Percentiles rank a stretch among this genome's conserved stretches.
phyloP scores from a whole-genome alignment of 2,113 vertebrate species.

The Setophaga coronata region DNA sequence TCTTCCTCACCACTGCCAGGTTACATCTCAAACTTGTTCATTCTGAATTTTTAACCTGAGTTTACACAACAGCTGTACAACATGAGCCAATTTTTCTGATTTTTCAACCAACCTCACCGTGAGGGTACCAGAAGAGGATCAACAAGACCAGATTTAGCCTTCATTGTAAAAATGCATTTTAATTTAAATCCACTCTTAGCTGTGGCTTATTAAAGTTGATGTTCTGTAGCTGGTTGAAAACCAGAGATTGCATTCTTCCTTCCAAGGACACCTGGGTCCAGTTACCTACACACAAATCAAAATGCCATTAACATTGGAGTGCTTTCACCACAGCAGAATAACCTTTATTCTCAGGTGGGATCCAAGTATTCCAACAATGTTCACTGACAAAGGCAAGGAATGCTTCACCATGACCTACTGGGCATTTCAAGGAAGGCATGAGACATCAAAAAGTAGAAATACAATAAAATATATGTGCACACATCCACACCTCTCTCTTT shows the following conservation, averaged over 20 bases:
- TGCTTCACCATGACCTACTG: not conserved
- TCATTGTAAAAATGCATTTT: not conserved
- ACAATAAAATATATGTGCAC: not conserved
- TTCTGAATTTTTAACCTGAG: not conserved
- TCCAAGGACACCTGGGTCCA: not conserved
- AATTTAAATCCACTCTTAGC: not conserved
- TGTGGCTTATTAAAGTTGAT: not conserved
- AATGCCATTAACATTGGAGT: not conserved
- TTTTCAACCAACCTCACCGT: not conserved
- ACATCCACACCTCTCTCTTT: not conserved
- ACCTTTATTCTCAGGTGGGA: not conserved
- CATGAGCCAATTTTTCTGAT: not conserved
- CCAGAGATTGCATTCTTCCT: not conserved
- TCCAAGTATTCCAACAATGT: not conserved
- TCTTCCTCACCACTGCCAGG: not conserved
- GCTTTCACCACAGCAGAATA: not conserved
- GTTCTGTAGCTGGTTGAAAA: not conserved
- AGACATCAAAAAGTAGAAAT: not conserved
- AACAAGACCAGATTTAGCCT: not conserved
- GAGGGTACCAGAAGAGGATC: not conserved
- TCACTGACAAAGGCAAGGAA: not conserved
- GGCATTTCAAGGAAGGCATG: not conserved
- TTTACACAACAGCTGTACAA: not conserved
- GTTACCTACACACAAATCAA: not conserved
- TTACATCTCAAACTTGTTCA: not conserved